These are phyloP conservation scores for pig (Sus scrofa) DNA, from an alignment of 2,113 vertebrate species.

Conservation along the genomic window DNA sequence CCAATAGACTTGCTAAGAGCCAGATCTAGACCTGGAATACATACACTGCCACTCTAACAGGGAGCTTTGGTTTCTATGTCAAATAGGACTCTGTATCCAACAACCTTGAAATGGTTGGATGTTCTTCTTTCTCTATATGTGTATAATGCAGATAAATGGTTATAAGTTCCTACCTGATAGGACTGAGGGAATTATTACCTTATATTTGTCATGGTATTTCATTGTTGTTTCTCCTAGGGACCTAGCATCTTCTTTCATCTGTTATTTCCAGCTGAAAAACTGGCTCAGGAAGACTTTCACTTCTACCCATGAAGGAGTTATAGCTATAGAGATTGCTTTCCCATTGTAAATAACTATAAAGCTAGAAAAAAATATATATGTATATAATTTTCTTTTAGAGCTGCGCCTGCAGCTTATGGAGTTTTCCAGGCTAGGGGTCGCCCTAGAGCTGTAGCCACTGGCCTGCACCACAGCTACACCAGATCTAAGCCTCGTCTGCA, in stretches of 20 bases:
- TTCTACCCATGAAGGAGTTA: neutral
- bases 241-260: neutral
- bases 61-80: neutral
- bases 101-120: neutral
- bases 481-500: too few species aligned
- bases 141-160: neutral
- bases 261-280: constrained; percentile 1
- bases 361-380: neutral
- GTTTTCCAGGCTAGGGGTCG: too few species aligned
- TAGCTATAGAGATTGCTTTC: neutral
- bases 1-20: neutral
- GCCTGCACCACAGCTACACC: too few species aligned
- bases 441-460: too few species aligned
- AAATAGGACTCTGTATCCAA: neutral
- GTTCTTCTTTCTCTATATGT: neutral
- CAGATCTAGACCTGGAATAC: neutral
- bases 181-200: neutral
- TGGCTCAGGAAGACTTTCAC: neutral
- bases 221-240: neutral
- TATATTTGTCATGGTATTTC: neutral
- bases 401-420: too few species aligned
- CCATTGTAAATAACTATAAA: neutral
- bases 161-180: neutral
- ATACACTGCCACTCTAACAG: neutral
- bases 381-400: too few species aligned